Percentiles rank a stretch among this genome's conserved stretches.
Evolutionary conservation across 1,140 invertebrate species (phyloP).

Genomic region (Musca domestica): DNA sequence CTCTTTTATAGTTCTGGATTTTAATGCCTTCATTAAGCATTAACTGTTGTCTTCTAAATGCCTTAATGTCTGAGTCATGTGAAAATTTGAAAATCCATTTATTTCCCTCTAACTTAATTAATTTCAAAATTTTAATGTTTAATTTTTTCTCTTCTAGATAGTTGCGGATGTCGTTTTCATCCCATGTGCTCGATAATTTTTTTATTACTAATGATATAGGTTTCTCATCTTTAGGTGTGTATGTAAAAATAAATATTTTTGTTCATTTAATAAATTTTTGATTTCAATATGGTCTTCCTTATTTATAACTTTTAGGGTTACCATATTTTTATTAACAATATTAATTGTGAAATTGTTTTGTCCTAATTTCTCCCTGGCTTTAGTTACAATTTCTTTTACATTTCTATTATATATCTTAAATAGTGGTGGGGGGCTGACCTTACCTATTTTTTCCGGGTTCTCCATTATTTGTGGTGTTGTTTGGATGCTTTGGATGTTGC

Average conservation of each 20-base stretch:
- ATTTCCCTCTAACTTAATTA: background rate
- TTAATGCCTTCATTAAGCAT: too few relatives aligned
- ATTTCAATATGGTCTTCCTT: background rate
- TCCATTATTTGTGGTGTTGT: too few relatives aligned
- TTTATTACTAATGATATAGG: background rate
- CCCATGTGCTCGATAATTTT: background rate
- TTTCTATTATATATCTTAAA: too few relatives aligned
- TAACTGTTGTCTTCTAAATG: too few relatives aligned
- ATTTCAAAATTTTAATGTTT: background rate
- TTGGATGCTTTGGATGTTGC: too few relatives aligned
- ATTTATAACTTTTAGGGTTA: background rate
- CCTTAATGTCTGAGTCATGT: too few relatives aligned
- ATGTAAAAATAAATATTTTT: background rate
- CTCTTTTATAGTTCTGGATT: too few relatives aligned
- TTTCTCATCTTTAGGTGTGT: background rate
- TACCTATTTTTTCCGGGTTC: too few relatives aligned
- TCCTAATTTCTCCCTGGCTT: background rate
- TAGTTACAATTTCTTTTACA: too few relatives aligned
- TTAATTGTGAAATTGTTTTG: background rate
- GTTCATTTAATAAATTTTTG: background rate
- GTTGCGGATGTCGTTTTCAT: background rate
- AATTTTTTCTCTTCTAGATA: background rate
- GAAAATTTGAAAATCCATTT: too few relatives aligned
- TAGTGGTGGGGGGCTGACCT: too few relatives aligned
- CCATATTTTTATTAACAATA: background rate